Evolutionary conservation across 2,888 invertebrate species (phyloP).

Genomic region (Aphodius granarius): DNA sequence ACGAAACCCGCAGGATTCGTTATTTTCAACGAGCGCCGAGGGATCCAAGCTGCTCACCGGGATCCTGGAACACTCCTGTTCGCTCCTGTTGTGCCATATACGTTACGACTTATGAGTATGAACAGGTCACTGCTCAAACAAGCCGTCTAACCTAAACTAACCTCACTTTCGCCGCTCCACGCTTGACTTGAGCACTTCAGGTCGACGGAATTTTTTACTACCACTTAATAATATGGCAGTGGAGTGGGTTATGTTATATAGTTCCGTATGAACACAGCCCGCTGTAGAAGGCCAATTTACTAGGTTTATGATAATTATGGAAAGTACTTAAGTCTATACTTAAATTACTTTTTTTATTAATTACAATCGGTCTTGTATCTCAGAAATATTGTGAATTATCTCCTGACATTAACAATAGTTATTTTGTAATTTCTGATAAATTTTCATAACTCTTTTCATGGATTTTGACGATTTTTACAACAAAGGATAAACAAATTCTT

Average conservation of each 20-base stretch:
- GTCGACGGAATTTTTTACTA: not conserved
- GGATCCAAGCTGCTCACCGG: constrained; percentile 35
- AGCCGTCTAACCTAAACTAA: not conserved
- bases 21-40: constrained; percentile 39
- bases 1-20: constrained; percentile 38
- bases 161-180: not conserved
- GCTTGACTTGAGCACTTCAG: not conserved
- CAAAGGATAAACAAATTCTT: too few species aligned
- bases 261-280: not conserved
- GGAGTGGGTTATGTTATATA: not conserved
- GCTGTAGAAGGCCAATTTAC: not conserved
- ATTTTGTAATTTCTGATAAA: too few species aligned
- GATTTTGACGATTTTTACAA: too few species aligned
- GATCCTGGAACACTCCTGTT: constrained; percentile 31
- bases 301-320: not conserved
- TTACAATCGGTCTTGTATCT: too few species aligned
- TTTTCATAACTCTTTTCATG: too few species aligned
- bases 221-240: not conserved
- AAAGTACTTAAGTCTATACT: too few species aligned
- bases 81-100: not conserved
- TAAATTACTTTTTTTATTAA: too few species aligned
- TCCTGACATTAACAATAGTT: too few species aligned
- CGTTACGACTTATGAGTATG: not conserved
- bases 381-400: too few species aligned
- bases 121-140: not conserved